Conservation (phyloP, 1,140 invertebrate species). For the Zaprionus capensis region DNA sequence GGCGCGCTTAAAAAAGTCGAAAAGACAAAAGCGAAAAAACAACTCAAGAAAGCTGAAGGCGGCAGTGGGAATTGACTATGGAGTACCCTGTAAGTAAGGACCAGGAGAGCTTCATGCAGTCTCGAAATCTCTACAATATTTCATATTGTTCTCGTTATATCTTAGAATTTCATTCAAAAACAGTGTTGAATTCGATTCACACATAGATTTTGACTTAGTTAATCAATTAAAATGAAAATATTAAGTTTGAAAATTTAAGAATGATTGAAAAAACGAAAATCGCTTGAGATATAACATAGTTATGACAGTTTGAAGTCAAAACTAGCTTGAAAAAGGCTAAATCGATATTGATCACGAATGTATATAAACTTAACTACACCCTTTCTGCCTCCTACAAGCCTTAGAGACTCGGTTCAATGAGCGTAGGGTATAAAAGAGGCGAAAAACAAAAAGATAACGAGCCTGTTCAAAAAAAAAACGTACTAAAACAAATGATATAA, state of each 20-base stretch:
- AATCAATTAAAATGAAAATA: no score
- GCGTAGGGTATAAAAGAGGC: neutral
- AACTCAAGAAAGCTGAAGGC: neutral
- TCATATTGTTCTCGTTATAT: no score
- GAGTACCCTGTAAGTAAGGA: neutral
- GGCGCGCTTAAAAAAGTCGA: slow-evolving; percentile 22
- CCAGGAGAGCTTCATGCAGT: no score
- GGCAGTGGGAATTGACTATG: neutral
- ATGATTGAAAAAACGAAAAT: no score
- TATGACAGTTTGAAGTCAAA: neutral
- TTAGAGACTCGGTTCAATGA: no score
- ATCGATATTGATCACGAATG: neutral
- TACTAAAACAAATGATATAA: slow-evolving; percentile 72
- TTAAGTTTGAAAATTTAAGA: no score
- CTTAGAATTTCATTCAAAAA: no score
- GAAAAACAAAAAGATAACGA: neutral
- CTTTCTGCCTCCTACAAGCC: no score
- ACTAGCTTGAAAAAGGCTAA: neutral
- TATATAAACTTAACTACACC: neutral
- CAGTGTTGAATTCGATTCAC: no score
- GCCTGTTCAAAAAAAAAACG: slow-evolving; percentile 30
- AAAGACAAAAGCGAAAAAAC: slow-evolving; percentile 23
- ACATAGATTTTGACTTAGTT: no score
- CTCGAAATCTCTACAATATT: no score
- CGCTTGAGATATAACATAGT: neutral